Conservation (phyloP, 2,797 vertebrate genomes). For the Luscinia luscinia region DNA sequence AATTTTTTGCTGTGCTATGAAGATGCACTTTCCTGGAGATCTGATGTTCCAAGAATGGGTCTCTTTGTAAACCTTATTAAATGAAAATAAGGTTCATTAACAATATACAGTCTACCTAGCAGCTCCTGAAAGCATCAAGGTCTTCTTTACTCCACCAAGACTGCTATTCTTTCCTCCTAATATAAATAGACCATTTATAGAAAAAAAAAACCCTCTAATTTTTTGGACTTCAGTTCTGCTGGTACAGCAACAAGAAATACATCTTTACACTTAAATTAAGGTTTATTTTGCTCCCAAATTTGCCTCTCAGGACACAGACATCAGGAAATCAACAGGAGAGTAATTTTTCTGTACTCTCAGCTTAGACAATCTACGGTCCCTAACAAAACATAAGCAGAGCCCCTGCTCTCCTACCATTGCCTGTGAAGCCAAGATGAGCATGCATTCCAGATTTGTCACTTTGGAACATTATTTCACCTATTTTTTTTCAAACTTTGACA, state of each 20-base stretch:
- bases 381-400: not conserved
- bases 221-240: not conserved
- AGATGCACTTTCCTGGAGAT: not conserved
- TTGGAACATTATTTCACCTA: not conserved
- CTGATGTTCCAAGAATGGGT: not conserved
- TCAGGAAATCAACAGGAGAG: not conserved
- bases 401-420: not conserved
- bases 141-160: not conserved
- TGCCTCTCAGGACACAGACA: not conserved
- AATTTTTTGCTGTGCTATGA: not conserved
- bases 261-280: not conserved
- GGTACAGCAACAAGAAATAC: not conserved
- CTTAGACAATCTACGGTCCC: not conserved
- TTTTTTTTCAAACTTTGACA: not conserved
- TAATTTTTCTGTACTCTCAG: not conserved
- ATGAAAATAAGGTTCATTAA: not conserved
- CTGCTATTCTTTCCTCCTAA: not conserved
- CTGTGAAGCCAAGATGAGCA: not conserved
- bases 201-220: not conserved
- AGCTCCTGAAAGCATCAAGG: not conserved
- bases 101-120: not conserved
- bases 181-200: not conserved
- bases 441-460: not conserved
- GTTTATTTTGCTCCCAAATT: not conserved
- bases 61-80: not conserved